phyloP scores from a whole-genome alignment of 2,888 invertebrate species.

The Harmothoe impar region DNA sequence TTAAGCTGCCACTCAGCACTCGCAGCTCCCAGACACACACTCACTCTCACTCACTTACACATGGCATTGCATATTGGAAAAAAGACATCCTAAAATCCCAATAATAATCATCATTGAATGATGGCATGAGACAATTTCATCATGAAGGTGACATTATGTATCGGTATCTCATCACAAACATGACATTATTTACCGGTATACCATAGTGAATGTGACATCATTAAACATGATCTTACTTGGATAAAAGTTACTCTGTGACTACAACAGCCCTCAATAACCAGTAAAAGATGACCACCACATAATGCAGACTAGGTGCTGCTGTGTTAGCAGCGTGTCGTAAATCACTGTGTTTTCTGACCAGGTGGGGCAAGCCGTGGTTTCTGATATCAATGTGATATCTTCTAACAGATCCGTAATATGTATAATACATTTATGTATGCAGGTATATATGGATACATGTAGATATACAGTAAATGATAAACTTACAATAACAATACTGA shows the following conservation, averaged over 20 bases:
- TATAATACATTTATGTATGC: not conserved
- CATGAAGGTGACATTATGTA: no score
- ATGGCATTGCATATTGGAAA: slow-evolving; percentile 47
- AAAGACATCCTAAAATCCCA: slow-evolving; percentile 44
- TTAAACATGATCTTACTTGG: no score
- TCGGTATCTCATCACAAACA: no score
- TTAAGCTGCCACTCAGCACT: not conserved
- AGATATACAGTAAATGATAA: slow-evolving; percentile 30
- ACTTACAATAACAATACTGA: not conserved
- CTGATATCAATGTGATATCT: slow-evolving; percentile 29
- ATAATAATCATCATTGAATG: slow-evolving; percentile 47
- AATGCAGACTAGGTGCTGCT: no score
- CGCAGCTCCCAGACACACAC: not conserved
- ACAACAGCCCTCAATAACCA: no score
- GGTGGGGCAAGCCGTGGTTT: not conserved
- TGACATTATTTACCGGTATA: not conserved
- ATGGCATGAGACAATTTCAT: not conserved
- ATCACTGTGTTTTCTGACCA: no score
- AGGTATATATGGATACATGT: not conserved
- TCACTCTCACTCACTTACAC: not conserved
- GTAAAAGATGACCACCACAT: no score
- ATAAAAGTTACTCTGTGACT: no score
- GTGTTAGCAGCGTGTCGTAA: no score
- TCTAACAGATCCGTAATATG: not conserved
- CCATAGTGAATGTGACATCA: no score